phyloP scores from a whole-genome alignment of 1,140 invertebrate genomes.

The Wasmannia auropunctata region DNA sequence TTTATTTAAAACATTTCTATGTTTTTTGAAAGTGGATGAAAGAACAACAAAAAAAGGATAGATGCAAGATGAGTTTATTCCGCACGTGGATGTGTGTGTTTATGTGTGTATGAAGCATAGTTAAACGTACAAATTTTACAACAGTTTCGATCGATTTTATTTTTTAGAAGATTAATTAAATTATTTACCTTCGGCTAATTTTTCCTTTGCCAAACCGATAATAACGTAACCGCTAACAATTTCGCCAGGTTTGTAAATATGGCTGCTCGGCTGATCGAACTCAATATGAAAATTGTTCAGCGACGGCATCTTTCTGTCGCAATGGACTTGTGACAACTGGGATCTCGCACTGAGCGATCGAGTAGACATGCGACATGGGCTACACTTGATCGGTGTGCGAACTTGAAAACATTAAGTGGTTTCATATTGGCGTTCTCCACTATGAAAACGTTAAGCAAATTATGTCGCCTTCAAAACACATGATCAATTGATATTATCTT shows the following conservation, averaged over 20 bases:
- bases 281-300: background rate
- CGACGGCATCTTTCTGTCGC: background rate
- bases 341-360: too few species aligned
- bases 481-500: background rate
- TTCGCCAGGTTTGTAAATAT: background rate
- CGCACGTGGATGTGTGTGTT: too few species aligned
- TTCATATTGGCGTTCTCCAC: background rate
- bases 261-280: background rate
- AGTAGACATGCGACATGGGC: too few species aligned
- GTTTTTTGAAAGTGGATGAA: background rate
- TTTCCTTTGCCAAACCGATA: background rate
- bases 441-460: background rate
- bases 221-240: background rate
- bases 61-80: background rate
- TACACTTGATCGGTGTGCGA: background rate
- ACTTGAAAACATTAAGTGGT: background rate
- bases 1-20: too few species aligned
- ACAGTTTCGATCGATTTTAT: background rate
- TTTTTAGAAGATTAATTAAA: background rate
- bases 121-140: background rate
- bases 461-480: background rate
- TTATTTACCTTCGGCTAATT: background rate
- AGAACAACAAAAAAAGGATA: background rate
- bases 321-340: background rate
- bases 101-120: fast-evolving